Conservation (phyloP, 37 sponge, comb jelly and placozoan species). For the Cliona cf. orientalis region DNA sequence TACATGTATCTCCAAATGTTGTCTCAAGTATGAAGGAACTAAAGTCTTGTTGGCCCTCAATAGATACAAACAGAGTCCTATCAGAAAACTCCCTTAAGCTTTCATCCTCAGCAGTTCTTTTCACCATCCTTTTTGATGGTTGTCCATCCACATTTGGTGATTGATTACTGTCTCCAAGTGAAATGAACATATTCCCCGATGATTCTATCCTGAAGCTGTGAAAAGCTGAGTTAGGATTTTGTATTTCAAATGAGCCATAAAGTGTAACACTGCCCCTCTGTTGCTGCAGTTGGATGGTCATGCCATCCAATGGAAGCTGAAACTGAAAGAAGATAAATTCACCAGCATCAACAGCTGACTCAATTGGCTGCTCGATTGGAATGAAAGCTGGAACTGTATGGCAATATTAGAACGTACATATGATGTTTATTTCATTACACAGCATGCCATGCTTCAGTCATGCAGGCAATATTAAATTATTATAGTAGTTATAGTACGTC, state of each 20-base stretch:
- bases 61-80: constrained; percentile 24
- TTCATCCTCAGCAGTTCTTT: not conserved
- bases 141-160: too few species aligned
- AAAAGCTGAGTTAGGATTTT: constrained; percentile 50
- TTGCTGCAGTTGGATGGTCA: constrained; percentile 34
- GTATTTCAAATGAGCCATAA: constrained; percentile 28
- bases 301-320: constrained; percentile 23
- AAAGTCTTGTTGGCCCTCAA: constrained; percentile 15
- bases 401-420: not conserved
- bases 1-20: constrained; percentile 13
- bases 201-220: constrained; percentile 32
- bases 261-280: constrained; percentile 13
- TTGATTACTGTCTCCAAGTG: not conserved
- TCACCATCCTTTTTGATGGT: not conserved
- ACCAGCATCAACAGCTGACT: not conserved
- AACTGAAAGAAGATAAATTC: constrained; percentile 35
- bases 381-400: constrained; percentile 10
- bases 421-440: not conserved
- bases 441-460: too few species aligned
- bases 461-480: too few species aligned
- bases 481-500: not conserved
- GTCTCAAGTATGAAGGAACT: constrained; percentile 13
- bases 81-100: not conserved
- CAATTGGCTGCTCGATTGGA: not conserved
- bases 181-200: constrained; percentile 10